Percentiles rank a stretch among this genome's conserved stretches.
These are phyloP conservation scores for Bellardia bayeri DNA, from an alignment of 2,888 invertebrate species.

Conservation along the genomic window DNA sequence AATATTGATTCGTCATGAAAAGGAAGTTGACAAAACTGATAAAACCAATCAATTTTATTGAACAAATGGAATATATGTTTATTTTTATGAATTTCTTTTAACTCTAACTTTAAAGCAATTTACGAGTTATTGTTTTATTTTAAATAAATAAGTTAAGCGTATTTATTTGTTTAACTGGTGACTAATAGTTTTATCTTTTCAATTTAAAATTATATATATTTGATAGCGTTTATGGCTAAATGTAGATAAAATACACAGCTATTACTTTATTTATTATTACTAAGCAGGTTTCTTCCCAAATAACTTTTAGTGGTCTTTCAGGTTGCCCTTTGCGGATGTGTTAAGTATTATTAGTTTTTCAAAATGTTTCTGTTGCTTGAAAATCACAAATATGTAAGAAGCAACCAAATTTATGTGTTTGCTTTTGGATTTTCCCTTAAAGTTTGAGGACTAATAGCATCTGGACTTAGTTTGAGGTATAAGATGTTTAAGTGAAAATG, in stretches of 20 bases:
- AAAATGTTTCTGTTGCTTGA: too few relatives aligned
- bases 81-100: not conserved
- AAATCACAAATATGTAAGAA: too few relatives aligned
- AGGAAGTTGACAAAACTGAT: conserved; percentile 67
- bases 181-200: conserved; percentile 28
- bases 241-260: conserved; percentile 6
- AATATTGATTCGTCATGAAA: conserved; percentile 59
- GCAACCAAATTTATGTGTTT: too few relatives aligned
- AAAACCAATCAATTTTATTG: conserved; percentile 37
- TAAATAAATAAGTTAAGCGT: not conserved
- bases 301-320: too few relatives aligned
- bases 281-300: too few relatives aligned
- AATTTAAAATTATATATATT: not conserved
- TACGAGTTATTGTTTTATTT: not conserved
- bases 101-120: conserved; percentile 16
- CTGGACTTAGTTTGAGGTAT: too few relatives aligned
- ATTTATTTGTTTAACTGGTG: conserved; percentile 9
- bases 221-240: not conserved
- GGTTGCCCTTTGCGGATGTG: too few relatives aligned
- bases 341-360: too few relatives aligned
- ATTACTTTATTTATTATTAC: too few relatives aligned
- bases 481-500: too few relatives aligned
- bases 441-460: too few relatives aligned
- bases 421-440: too few relatives aligned
- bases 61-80: conserved; percentile 31